These are phyloP conservation scores for Rousettus leschenaultii DNA, from an alignment of 2,113 vertebrate species.

Conservation along the genomic window DNA sequence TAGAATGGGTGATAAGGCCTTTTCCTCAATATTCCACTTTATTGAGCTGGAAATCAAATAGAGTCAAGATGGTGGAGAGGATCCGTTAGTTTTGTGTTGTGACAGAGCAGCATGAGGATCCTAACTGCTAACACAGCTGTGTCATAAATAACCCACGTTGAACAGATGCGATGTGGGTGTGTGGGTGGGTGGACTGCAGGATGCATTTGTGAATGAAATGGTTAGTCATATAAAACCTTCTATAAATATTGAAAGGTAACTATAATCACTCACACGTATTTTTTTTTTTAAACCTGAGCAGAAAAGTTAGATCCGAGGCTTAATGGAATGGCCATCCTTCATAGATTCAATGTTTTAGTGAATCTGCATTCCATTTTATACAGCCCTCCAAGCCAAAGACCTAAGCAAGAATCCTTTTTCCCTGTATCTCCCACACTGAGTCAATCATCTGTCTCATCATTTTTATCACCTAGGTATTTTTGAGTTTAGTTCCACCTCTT, in stretches of 20 bases:
- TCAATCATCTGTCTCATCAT: background rate
- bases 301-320: conserved; percentile 56
- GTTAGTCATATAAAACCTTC: conserved; percentile 68
- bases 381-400: background rate
- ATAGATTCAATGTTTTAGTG: background rate
- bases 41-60: conserved; percentile 43
- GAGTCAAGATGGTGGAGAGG: conserved; percentile 58
- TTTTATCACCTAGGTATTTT: background rate
- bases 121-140: conserved; percentile 80
- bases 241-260: conserved; percentile 61
- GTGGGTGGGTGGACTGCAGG: conserved; percentile 46
- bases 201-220: conserved; percentile 59
- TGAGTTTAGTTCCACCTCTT: background rate
- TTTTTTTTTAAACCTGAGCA: background rate
- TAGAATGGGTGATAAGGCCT: background rate
- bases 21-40: conserved; percentile 32
- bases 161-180: conserved; percentile 47
- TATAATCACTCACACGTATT: conserved; percentile 18
- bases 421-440: background rate
- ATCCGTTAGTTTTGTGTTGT: conserved; percentile 63
- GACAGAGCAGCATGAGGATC: conserved; percentile 57
- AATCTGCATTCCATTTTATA: background rate
- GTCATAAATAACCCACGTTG: conserved; percentile 75
- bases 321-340: conserved; percentile 11
- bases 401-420: background rate